A percentile compares a stretch with the other conserved stretches of the same genome.
Evolutionary conservation across 2,888 invertebrate genomes (phyloP).

Genomic region (Lacanobia wlatinum): DNA sequence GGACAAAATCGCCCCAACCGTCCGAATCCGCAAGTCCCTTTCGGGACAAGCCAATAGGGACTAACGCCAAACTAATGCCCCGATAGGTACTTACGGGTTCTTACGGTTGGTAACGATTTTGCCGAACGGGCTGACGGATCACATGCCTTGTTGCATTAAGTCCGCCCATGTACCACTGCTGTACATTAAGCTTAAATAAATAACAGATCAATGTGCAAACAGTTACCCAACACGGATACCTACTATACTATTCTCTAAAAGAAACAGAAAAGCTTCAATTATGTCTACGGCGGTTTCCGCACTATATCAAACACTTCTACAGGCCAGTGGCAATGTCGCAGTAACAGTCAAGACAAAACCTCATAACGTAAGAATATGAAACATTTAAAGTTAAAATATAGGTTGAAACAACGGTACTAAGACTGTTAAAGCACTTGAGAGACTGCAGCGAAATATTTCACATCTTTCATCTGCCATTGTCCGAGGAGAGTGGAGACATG

Average conservation of each 20-base stretch:
- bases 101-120: too few species aligned
- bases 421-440: slow-evolving; percentile 44
- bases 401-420: slow-evolving; percentile 35
- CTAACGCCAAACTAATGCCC: too few species aligned
- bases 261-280: background rate
- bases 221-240: background rate
- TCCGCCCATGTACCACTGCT: too few species aligned
- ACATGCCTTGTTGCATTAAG: too few species aligned
- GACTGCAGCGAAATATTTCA: slow-evolving; percentile 59
- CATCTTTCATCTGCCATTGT: slow-evolving; percentile 60
- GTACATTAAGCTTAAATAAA: too few species aligned
- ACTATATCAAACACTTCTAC: background rate
- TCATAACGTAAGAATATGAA: slow-evolving; percentile 29
- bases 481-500: slow-evolving; percentile 41
- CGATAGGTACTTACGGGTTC: too few species aligned
- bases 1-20: too few species aligned
- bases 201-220: too few species aligned
- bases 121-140: too few species aligned
- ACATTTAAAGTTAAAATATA: slow-evolving; percentile 47
- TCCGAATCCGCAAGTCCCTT: too few species aligned
- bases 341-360: slow-evolving; percentile 27
- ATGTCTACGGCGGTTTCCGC: background rate
- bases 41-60: too few species aligned
- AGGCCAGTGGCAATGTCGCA: background rate
- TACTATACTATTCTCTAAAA: background rate